Evolutionary conservation across 2,888 invertebrate genomes (phyloP).

Genomic region (Zhuqinia jingwanae): DNA sequence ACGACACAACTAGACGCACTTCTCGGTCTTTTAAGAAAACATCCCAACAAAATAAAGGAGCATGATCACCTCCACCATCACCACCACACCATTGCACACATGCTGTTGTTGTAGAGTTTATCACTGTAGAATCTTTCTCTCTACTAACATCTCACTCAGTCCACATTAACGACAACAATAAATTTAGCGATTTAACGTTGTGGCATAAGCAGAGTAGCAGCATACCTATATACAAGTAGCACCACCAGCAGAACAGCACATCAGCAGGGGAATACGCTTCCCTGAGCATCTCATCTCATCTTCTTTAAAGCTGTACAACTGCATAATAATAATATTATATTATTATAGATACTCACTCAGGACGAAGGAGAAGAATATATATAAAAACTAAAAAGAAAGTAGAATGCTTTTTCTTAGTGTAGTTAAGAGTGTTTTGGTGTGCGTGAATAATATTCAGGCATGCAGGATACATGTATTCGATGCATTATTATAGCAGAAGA

Average conservation of each 20-base stretch:
- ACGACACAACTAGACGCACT: too few species aligned
- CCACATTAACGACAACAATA: slow-evolving; percentile 63
- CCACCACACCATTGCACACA: not conserved
- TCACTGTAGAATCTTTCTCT: slow-evolving; percentile 47
- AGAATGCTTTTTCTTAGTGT: slow-evolving; percentile 19
- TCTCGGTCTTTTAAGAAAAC: not conserved
- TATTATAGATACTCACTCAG: too few species aligned
- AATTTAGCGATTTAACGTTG: slow-evolving; percentile 58
- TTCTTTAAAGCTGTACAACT: not conserved
- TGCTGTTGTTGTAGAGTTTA: slow-evolving; percentile 34
- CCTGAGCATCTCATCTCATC: not conserved
- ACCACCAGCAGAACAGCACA: not conserved
- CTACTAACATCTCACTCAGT: slow-evolving; percentile 38
- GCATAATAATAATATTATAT: not conserved
- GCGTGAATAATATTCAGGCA: not conserved
- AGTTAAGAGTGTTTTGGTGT: not conserved
- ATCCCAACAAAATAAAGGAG: not conserved
- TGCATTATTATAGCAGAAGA: too few species aligned
- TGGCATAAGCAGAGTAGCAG: slow-evolving; percentile 17
- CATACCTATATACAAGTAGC: not conserved
- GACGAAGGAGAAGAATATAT: not conserved
- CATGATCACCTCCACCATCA: not conserved
- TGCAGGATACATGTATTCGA: too few species aligned
- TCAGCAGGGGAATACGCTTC: not conserved
- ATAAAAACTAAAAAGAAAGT: too few species aligned